Evolutionary conservation across 2,888 invertebrate genomes (phyloP), one percentile per base, ranked within the genome.

Genomic region (Heliconius erato): DNA sequence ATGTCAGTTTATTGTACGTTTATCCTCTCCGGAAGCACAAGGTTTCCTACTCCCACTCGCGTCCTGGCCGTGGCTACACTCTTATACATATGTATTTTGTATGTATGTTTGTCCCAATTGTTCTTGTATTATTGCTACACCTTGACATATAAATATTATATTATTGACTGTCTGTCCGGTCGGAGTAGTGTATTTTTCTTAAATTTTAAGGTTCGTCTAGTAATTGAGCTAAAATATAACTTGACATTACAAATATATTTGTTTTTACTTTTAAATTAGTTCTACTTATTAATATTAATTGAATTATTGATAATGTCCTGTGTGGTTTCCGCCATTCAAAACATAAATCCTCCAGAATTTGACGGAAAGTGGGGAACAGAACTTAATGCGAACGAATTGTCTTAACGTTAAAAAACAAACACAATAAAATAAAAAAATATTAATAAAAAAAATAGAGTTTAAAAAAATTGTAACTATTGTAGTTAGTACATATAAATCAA

Each of bases 11-110:
- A 14, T n/a, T n/a, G 63, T 63, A 63, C 76, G 28, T 44, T 67
- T 78, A 78, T 78, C 78, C 78, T 68, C 44, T 44, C 19, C 89
- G 92, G 92, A 92, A 91, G 88, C 86, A 89, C 87, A 63, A 88
- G 91, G 91, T 89, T 88, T 91, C 91, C 91, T 89, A 85, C 77
- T 71, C 81, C 81, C 81, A 77, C 81, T 77, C 78, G 44, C 81
- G 77, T 78, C 81, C 81, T 71, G 78, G 28, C 78, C 23, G 19
- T 67, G 40, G 67, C 16, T 44, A 40, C 26, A 40, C 16, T 26
- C 3, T 7, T 28, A 44, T 44, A n/a, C 44, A 44, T 71, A 23
- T 69, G 35, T 44, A 12, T 71, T 32, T 28, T 67, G 28, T 67
- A 67, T 67, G 28, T 67, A 69, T 69, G 23, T 78, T 44, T 67